Percentiles rank a stretch among this genome's conserved stretches.
These are phyloP conservation scores for Chrysolina americana DNA, from an alignment of 2,888 invertebrate species.

Conservation along the genomic window DNA sequence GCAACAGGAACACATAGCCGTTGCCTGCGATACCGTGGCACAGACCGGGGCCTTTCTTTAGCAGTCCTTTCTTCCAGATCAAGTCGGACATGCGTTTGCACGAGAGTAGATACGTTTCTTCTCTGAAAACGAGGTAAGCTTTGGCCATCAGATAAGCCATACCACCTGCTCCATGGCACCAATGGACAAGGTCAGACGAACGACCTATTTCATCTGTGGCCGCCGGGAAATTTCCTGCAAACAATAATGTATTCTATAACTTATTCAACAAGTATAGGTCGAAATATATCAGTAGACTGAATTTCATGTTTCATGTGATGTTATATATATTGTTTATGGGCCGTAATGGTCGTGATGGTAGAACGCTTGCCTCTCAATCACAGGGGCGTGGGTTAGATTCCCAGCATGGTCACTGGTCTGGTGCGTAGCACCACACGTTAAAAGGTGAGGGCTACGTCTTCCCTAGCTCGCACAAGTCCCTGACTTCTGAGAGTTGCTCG, in stretches of 20 bases:
- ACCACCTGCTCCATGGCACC: constrained; percentile 94
- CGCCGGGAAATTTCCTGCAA: constrained; percentile 66
- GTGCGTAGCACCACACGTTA: too few relatives aligned
- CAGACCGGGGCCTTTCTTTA: constrained; percentile 90
- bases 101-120: constrained; percentile 80
- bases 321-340: too few relatives aligned
- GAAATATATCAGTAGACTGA: too few relatives aligned
- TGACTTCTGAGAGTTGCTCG: too few relatives aligned
- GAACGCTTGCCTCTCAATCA: too few relatives aligned
- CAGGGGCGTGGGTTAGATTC: too few relatives aligned
- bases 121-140: constrained; percentile 83
- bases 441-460: too few relatives aligned
- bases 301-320: too few relatives aligned
- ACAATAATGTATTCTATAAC: background rate
- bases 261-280: too few relatives aligned
- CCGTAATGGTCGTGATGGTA: too few relatives aligned
- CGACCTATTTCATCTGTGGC: constrained; percentile 79
- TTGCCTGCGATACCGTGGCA: constrained; percentile 92
- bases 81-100: constrained; percentile 81
- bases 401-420: too few relatives aligned
- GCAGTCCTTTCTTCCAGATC: constrained; percentile 86
- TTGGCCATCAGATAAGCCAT: constrained; percentile 84
- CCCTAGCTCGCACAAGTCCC: too few relatives aligned
- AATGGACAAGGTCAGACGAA: constrained; percentile 83
- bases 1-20: constrained; percentile 84